Percentiles rank a stretch among this genome's conserved stretches.
Conservation (phyloP, 1,140 invertebrate genomes). For the Bombus cullumanus region DNA sequence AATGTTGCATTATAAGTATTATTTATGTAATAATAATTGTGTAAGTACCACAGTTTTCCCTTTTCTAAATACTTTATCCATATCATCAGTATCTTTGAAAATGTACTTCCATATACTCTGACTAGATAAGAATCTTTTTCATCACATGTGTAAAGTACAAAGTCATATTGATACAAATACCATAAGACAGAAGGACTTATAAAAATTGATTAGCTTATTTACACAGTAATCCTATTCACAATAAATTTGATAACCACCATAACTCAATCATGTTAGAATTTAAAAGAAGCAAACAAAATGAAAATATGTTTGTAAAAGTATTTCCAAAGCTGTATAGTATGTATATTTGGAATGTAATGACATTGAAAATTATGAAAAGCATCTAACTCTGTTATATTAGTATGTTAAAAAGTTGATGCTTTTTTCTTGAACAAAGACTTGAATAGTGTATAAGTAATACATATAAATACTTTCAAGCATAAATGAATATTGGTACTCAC, state of each 20-base stretch:
- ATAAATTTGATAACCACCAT: not conserved
- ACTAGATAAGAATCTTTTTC: constrained; percentile 49
- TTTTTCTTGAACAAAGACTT: not conserved
- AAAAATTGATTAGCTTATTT: not conserved
- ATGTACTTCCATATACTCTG: constrained; percentile 2
- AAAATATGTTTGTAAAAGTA: not conserved
- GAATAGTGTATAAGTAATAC: not conserved
- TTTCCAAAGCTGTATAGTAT: not conserved
- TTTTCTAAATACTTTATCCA: not conserved
- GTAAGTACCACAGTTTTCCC: not conserved
- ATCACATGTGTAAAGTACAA: constrained; percentile 34
- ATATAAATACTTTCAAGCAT: not conserved
- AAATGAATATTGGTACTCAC: constrained; percentile 2
- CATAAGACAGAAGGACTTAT: not conserved
- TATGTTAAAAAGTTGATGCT: not conserved
- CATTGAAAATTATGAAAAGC: not conserved
- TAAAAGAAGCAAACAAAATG: not conserved
- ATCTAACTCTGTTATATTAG: not conserved
- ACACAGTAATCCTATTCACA: not conserved
- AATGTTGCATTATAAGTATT: not conserved
- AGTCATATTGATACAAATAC: constrained; percentile 7
- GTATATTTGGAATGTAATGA: not conserved
- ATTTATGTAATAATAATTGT: constrained; percentile 50
- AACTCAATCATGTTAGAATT: not conserved
- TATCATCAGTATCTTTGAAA: constrained; percentile 25